These are phyloP conservation scores for Plagodis pulveraria DNA, from an alignment of 2,888 invertebrate genomes.

Conservation along the genomic window DNA sequence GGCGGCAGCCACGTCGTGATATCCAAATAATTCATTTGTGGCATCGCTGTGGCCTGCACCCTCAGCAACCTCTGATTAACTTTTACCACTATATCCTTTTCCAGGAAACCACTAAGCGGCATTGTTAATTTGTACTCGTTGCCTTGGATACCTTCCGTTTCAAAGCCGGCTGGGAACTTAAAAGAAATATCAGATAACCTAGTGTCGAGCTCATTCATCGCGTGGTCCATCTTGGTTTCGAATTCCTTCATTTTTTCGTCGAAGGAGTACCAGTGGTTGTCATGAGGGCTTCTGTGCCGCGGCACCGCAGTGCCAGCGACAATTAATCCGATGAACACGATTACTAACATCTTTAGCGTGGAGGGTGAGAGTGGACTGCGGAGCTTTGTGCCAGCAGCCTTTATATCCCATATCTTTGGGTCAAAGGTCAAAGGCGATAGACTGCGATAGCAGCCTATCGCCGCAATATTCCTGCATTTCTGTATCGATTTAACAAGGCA, in stretches of 20 bases:
- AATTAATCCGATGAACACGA: slow-evolving; percentile 50
- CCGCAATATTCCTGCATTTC: too few relatives aligned
- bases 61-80: slow-evolving; percentile 64
- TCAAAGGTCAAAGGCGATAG: slow-evolving; percentile 61
- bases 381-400: slow-evolving; percentile 21
- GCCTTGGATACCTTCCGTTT: slow-evolving; percentile 52
- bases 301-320: slow-evolving; percentile 63
- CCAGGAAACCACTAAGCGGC: slow-evolving; percentile 56
- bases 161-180: slow-evolving; percentile 51
- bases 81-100: slow-evolving; percentile 70
- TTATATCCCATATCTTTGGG: slow-evolving; percentile 51
- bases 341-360: slow-evolving; percentile 47
- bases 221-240: slow-evolving; percentile 57
- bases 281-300: slow-evolving; percentile 16
- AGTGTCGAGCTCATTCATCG: slow-evolving; percentile 57
- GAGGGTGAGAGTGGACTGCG: slow-evolving; percentile 35
- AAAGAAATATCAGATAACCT: slow-evolving; percentile 53
- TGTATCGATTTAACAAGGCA: too few relatives aligned
- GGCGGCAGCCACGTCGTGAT: slow-evolving; percentile 59
- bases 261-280: slow-evolving; percentile 34
- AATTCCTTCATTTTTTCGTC: slow-evolving; percentile 51
- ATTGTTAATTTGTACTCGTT: slow-evolving; percentile 63
- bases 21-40: slow-evolving; percentile 53
- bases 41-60: slow-evolving; percentile 64
- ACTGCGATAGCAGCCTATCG: too few relatives aligned